These are phyloP conservation scores for Crenichthys baileyi DNA, from an alignment of 2,797 vertebrate genomes.

Conservation along the genomic window DNA sequence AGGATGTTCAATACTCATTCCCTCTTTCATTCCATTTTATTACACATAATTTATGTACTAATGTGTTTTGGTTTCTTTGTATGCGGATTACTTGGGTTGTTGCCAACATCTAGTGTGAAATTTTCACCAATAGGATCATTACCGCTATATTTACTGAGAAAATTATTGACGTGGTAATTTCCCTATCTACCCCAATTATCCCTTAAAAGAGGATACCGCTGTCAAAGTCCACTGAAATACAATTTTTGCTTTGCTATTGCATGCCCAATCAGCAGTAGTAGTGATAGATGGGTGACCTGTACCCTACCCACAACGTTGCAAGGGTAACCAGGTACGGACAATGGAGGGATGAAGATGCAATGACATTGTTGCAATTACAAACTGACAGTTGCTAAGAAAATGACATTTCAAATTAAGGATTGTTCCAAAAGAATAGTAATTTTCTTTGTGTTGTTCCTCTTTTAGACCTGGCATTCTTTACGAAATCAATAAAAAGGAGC, in stretches of 20 bases:
- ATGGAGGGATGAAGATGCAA: background rate
- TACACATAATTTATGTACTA: background rate
- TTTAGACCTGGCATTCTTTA: background rate
- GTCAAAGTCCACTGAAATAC: background rate
- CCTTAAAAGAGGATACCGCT: background rate
- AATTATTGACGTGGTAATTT: background rate
- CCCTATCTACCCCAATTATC: background rate
- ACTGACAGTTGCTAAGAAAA: background rate
- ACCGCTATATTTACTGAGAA: background rate
- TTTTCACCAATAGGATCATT: background rate
- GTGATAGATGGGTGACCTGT: too few relatives aligned
- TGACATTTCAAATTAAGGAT: background rate
- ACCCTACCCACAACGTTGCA: too few relatives aligned
- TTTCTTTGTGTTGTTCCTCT: background rate
- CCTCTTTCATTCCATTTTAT: background rate
- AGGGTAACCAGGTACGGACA: too few relatives aligned
- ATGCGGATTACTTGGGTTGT: background rate
- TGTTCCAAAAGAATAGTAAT: background rate
- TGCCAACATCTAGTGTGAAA: background rate
- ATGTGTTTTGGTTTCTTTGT: background rate
- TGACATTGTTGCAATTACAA: background rate
- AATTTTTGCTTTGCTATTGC: background rate
- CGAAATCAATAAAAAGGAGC: background rate
- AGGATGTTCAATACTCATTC: background rate
- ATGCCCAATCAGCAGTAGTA: background rate